These are phyloP conservation scores for Octomys mimax DNA, from an alignment of 2,797 vertebrate species.

Conservation along the genomic window DNA sequence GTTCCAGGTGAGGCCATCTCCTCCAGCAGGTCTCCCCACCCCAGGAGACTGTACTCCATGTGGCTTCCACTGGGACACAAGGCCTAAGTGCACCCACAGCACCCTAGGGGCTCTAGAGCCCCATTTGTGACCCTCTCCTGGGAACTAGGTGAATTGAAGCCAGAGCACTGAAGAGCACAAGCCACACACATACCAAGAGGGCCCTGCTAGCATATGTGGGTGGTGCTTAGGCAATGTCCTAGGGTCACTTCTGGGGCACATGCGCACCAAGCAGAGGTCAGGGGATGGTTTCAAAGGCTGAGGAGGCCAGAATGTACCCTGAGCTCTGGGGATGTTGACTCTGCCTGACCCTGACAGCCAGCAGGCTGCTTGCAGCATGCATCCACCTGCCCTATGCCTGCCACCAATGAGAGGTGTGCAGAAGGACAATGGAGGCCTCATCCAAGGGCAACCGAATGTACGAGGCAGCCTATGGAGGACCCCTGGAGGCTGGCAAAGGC, in stretches of 20 bases:
- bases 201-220: background rate
- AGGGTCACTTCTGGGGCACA: background rate
- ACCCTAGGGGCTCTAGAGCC: background rate
- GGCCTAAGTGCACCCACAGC: background rate
- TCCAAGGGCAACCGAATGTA: background rate
- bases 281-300: background rate
- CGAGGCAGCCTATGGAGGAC: background rate
- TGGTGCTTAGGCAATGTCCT: background rate
- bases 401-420: background rate
- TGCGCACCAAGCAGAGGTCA: background rate
- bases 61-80: background rate
- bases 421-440: background rate
- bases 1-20: background rate
- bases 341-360: background rate
- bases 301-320: background rate
- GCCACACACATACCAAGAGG: background rate
- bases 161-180: background rate
- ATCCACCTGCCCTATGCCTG: background rate
- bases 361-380: background rate
- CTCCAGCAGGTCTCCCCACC: background rate
- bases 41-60: background rate
- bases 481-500: background rate
- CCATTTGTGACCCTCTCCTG: background rate
- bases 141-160: background rate
- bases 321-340: background rate